These are phyloP conservation scores for Zaprionus gabonicus DNA, from an alignment of 1,140 invertebrate genomes.

Conservation along the genomic window DNA sequence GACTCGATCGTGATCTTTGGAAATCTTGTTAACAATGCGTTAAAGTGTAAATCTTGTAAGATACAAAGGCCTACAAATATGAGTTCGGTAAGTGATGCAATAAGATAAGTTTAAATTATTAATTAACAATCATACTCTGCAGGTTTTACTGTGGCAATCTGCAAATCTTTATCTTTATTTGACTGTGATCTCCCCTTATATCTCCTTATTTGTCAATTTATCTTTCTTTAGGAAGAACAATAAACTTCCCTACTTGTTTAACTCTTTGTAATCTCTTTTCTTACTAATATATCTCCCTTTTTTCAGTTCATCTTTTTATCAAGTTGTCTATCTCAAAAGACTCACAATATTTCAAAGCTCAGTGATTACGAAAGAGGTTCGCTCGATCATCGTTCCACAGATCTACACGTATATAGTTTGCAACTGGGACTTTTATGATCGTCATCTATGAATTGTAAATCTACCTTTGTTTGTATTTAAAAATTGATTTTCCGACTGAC, in stretches of 20 bases:
- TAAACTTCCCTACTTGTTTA: no score
- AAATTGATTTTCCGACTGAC: conserved; percentile 6
- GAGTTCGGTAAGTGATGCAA: no score
- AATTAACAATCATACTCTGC: no score
- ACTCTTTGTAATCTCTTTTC: no score
- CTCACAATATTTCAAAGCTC: background rate
- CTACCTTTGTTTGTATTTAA: conserved; percentile 5
- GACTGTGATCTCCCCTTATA: no score
- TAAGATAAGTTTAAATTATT: no score
- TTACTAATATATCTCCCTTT: background rate
- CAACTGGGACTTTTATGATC: background rate
- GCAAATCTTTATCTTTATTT: no score
- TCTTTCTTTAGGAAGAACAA: no score
- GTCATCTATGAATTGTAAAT: background rate
- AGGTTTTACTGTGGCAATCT: no score
- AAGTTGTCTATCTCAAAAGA: background rate
- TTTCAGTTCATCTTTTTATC: background rate
- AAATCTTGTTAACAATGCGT: background rate
- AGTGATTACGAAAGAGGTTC: background rate
- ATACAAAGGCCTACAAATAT: no score
- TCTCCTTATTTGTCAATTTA: no score
- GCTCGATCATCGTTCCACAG: background rate
- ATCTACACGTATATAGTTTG: background rate
- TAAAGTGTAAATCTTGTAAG: no score
- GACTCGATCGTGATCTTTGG: background rate